A percentile compares a stretch with the other conserved stretches of the same genome.
These are phyloP conservation scores for Lucilia sericata DNA, from an alignment of 1,140 invertebrate genomes.

Conservation along the genomic window DNA sequence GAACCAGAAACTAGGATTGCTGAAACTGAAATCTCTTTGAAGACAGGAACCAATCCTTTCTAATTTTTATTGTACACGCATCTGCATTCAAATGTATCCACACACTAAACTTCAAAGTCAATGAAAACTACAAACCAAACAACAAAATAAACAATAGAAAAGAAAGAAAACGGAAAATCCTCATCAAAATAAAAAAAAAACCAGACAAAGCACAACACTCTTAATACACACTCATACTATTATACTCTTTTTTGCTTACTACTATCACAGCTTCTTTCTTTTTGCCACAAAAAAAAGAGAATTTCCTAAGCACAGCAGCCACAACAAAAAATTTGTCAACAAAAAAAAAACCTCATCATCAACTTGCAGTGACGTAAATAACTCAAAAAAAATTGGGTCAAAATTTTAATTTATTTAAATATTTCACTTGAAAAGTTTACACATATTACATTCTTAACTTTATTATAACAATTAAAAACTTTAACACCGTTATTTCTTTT, in stretches of 20 bases:
- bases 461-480: no score
- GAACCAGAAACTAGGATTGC: conserved; percentile 40
- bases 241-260: no score
- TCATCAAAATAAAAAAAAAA: not conserved
- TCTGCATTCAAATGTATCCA: not conserved
- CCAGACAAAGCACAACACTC: no score
- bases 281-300: not conserved
- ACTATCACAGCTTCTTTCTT: no score
- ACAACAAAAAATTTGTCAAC: not conserved
- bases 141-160: no score
- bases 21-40: conserved; percentile 19
- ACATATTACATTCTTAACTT: no score
- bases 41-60: conserved; percentile 29
- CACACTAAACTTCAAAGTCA: not conserved
- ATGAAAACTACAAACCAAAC: no score
- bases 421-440: no score
- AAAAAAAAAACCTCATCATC: not conserved
- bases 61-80: not conserved
- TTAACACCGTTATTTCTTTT: no score
- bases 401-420: not conserved
- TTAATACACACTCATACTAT: not conserved
- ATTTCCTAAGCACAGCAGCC: no score
- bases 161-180: not conserved
- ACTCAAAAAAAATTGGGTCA: not conserved
- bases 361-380: conserved; percentile 1